phyloP scores from a whole-genome alignment of 2,888 invertebrate genomes.

The Creontiades dilutus region DNA sequence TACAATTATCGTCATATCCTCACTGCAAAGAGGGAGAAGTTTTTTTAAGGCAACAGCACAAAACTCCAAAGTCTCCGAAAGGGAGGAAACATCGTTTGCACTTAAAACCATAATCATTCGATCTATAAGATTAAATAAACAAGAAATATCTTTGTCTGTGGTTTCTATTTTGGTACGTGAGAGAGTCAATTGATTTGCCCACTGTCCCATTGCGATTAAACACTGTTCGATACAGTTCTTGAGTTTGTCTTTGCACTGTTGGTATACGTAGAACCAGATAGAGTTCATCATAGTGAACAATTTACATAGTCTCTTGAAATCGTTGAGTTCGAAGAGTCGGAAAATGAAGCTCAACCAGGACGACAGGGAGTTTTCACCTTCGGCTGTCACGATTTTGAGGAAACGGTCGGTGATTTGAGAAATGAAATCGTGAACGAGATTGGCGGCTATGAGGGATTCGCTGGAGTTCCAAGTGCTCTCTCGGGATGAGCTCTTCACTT shows the following conservation, averaged over 20 bases:
- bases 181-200: not conserved
- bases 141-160: not conserved
- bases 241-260: not conserved
- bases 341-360: slow-evolving; percentile 46
- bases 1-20: not conserved
- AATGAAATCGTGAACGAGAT: not conserved
- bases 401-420: not conserved
- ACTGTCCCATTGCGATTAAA: not conserved
- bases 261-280: not conserved
- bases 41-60: not conserved
- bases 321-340: slow-evolving; percentile 37
- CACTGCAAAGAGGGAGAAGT: not conserved
- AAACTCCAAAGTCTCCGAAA: not conserved
- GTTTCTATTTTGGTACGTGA: not conserved
- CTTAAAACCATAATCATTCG: not conserved
- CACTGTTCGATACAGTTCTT: not conserved
- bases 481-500: not conserved
- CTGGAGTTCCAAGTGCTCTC: not conserved
- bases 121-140: not conserved
- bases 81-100: not conserved
- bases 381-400: not conserved
- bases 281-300: not conserved
- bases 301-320: not conserved
- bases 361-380: slow-evolving; percentile 7
- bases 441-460: not conserved